Base-by-base conservation (phyloP, 2,888 invertebrate genomes). In the Tetropium fuscum region DNA sequence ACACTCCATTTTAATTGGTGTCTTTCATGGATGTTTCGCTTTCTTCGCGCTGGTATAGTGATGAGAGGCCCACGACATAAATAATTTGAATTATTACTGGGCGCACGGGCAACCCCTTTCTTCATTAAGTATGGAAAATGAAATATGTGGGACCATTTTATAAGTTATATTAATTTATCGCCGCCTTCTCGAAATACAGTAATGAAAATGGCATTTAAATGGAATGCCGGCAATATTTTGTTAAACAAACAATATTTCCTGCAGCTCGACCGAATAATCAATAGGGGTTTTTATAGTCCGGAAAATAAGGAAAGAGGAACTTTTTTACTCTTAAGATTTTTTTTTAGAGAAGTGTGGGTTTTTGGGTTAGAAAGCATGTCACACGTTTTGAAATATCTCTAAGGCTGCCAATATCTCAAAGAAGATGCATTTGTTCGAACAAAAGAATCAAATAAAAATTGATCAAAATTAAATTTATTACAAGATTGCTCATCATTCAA, bases 121-220 rank as follows among this genome's bases (percentile, higher is more conserved):
- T 40, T 51, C 27, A 51, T 51, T 40, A 51, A 51, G 40, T 51
- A 27, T 40, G 40, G 40, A 38, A 25, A 25, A 20, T 40, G 38
- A 44, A 44, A 44, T 44, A 44, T 44, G n/a, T 20, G 25, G 36
- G 34, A 7, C 6, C 48, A 20, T 15, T 51, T 48, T 27, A 40
- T 51, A 51, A 51, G 49, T 38, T 40, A 38, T 27, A 51, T 51
- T 51, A 51, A 51, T 51, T 20, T 11, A 4, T 40, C 27, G 25
- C 2, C 44, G 16, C 15, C 15, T 8, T 44, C 22, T 15, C 25
- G 44, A 44, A 15, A 19, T 22, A 22, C 44, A 27, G 44, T 27
- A 41, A 41, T 41, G 44, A 44, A 44, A 44, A 27, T 27, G 44
- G 27, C 25, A 13, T 27, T 44, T 27, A 13, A 5, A 10, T 10